These are phyloP conservation scores for Corella eumyota DNA, from an alignment of 23 tunicate genomes.

Conservation along the genomic window DNA sequence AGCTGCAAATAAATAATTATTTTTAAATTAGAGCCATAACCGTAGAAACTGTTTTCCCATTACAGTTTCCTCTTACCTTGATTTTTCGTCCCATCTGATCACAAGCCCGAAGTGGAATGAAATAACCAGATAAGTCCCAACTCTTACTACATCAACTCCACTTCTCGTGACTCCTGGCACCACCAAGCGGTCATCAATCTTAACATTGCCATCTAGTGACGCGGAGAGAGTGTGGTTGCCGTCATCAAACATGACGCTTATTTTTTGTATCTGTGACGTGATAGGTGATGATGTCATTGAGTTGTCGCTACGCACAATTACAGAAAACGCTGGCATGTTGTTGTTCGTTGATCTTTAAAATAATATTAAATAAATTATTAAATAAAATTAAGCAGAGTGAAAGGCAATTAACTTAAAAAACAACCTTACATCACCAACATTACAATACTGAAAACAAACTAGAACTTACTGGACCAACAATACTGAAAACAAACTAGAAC, in stretches of 20 bases:
- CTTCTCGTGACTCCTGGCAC: neutral
- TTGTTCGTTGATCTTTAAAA: too few relatives aligned
- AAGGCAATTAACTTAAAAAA: too few relatives aligned
- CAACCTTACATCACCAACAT: too few relatives aligned
- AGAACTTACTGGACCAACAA: too few relatives aligned
- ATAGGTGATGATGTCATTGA: too few relatives aligned
- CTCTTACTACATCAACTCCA: conserved; percentile 8
- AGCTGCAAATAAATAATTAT: conserved; percentile 1
- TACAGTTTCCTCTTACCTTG: neutral
- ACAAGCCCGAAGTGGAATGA: conserved; percentile 29
- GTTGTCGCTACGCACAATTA: too few relatives aligned
- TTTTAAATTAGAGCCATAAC: neutral
- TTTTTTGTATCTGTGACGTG: neutral
- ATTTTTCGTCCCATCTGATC: conserved; percentile 17
- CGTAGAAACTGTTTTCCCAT: neutral
- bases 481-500: too few relatives aligned
- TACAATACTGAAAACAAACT: too few relatives aligned
- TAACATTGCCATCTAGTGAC: neutral
- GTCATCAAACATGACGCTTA: neutral
- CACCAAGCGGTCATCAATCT: neutral
- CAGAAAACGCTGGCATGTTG: too few relatives aligned
- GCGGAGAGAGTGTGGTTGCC: neutral
- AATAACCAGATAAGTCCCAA: conserved; percentile 18
- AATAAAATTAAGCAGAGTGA: too few relatives aligned
- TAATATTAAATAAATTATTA: too few relatives aligned